Conservation (phyloP, 2,888 invertebrate species). For the Atrina japonica region DNA sequence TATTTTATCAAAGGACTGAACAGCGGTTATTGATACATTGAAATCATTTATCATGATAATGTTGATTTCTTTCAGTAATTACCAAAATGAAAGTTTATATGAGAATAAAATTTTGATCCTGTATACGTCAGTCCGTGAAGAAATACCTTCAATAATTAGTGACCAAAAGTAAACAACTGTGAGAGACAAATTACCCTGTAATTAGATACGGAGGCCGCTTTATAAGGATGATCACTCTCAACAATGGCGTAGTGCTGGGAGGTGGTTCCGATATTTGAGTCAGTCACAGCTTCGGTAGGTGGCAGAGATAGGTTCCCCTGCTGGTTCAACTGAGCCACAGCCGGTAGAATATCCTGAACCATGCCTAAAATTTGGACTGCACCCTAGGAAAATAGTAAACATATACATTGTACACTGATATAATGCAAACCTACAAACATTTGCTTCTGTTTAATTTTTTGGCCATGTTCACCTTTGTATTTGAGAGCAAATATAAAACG, state of each 20-base stretch:
- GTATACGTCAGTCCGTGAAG: no score
- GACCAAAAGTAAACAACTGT: no score
- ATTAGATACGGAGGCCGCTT: conserved; percentile 86
- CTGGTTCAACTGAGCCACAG: conserved; percentile 92
- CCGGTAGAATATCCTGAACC: conserved; percentile 93
- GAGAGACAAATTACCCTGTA: conserved; percentile 87
- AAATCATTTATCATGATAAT: no score
- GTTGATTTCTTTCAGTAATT: no score
- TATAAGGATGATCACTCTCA: conserved; percentile 98
- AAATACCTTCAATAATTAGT: no score
- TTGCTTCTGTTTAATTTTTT: no score
- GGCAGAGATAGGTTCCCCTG: conserved; percentile 80
- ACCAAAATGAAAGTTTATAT: no score
- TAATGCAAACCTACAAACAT: background rate
- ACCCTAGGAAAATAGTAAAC: conserved; percentile 67
- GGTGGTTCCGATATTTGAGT: conserved; percentile 83
- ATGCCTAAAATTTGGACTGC: conserved; percentile 90
- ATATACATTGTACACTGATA: background rate
- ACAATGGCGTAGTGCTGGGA: conserved; percentile 94
- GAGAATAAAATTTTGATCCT: no score
- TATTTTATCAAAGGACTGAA: no score
- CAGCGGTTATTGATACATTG: no score
- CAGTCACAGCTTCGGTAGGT: conserved; percentile 48
- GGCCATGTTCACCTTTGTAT: background rate
- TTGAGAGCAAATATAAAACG: background rate